Evolutionary conservation across 2,113 vertebrate genomes (phyloP).

Genomic region (Rattus rattus): DNA sequence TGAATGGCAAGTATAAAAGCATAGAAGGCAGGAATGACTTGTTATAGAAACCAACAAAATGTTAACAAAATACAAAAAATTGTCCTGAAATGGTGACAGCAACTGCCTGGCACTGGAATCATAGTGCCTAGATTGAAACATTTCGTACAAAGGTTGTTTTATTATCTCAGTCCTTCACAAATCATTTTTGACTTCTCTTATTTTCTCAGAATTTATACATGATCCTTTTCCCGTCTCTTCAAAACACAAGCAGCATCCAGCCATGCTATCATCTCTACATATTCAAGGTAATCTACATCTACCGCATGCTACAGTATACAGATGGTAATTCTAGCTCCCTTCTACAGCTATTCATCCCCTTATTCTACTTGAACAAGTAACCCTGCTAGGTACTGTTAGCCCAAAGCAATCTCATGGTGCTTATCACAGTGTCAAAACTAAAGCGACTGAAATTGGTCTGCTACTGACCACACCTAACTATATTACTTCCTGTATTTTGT

Average conservation of each 20-base stretch:
- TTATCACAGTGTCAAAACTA: background rate
- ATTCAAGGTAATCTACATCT: too few relatives aligned
- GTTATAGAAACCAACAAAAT: constrained; percentile 29
- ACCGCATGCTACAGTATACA: too few relatives aligned
- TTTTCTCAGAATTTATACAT: background rate
- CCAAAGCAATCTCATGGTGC: background rate
- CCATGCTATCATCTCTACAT: background rate
- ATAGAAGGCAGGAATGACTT: background rate
- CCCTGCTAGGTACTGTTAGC: background rate
- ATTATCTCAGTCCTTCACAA: background rate
- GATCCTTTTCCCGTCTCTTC: background rate
- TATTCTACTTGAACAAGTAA: background rate
- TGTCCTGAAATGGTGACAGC: background rate
- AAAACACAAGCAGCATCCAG: background rate
- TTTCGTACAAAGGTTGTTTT: background rate
- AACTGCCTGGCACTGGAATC: background rate
- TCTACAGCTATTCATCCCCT: background rate
- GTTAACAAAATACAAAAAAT: background rate
- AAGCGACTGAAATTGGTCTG: background rate
- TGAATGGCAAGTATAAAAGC: background rate
- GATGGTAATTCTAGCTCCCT: background rate
- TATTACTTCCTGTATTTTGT: background rate
- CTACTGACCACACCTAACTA: background rate
- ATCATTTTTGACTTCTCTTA: background rate
- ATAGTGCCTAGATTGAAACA: background rate